Evolutionary conservation across 1,140 invertebrate genomes (phyloP), one percentile per base, ranked within the genome.

Genomic region (Diorhabda elongata): DNA sequence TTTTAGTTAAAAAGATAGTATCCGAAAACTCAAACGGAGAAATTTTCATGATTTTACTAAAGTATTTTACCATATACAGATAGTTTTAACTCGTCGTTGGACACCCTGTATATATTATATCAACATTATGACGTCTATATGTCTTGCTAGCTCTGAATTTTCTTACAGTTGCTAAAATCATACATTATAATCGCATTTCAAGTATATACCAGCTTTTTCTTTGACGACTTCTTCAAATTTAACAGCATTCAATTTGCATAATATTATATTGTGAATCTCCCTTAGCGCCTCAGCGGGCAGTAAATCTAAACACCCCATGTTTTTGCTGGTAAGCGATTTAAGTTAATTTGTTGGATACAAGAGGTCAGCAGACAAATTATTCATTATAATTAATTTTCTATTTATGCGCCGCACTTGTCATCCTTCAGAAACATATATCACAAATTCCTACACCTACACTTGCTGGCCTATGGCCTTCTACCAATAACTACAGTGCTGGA

Each of bases 401-500:
- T 62, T 62, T 44, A 11, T 62, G 42, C 44, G 42, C 61, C 44
- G 44, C 42, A 62, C 61, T 62, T 62, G 61, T 62, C 61, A 62
- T 62, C 61, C 44, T 62, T 44, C 61, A 62, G 61, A 44, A 62
- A 62, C 61, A 62, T 62, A 62, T 62, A 62, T 62, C 61, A 62
- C 44, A 62, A 62, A 62, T 62, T 44, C 44, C 61, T 62, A 42
- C 61, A 62, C 61, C 61, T 62, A 62, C 61, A 44, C 61, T 62
- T 42, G 47, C 47, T 52, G 44, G 44, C 61, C 61, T 44, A 5
- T 62, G 61, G 44, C 61, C 61, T 62, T 44, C n/a, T n/a, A 52
- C 3, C 47, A n/a, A 52, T 52, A 52, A 52, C n/a, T n/a, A 6
- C 47, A 52, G 47, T 8, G 47, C 2, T n/a, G 47, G 47, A 52